Evolutionary conservation across 2,797 vertebrate genomes (phyloP), one percentile per base, ranked within the genome.

Genomic region (Pyrrhura leucotis): DNA sequence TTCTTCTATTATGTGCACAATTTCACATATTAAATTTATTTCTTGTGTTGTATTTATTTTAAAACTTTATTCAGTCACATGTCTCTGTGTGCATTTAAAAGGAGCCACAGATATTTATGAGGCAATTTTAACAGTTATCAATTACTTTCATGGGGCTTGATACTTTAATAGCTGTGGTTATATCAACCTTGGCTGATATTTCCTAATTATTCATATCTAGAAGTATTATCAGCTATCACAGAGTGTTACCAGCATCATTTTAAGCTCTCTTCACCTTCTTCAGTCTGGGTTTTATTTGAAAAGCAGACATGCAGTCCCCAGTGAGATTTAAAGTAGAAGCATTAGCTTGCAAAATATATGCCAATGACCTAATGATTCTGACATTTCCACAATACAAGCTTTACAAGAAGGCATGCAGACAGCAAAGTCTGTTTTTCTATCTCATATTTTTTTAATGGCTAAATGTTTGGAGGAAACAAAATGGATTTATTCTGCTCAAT

Each of bases 381-480:
- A 98, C 98, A 98, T 97, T 97, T 97, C 93, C 97, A 98, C 98
- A 98, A 98, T 98, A 94, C 97, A 59, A 90, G 98, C 98, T 98
- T 98, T 98, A 97, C 97, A 98, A 97, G 94, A 97, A 98, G 95
- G 97, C 97, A 97, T 97, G 96, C 98, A 97, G 98, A 97, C 98
- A 97, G 97, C 97, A 97, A 96, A 97, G 95, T 97, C 97, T 98
- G 98, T 98, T 98, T 98, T 98, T 98, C 97, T 98, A 98, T 98
- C 97, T 98, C 97, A 97, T 98, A 98, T 98, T 98, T 98, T 97
- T 98, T 98, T 98, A 98, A 98, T 98, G 98, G 98, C 96, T 98
- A 98, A 98, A 98, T 98, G 98, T 98, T 98, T 98, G 98, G 98
- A 98, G 97, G 98, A 98, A 99, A 99, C 98, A 99, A 98, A 98